Conservation (phyloP, 1,140 invertebrate genomes). For the Bombus waltoni region DNA sequence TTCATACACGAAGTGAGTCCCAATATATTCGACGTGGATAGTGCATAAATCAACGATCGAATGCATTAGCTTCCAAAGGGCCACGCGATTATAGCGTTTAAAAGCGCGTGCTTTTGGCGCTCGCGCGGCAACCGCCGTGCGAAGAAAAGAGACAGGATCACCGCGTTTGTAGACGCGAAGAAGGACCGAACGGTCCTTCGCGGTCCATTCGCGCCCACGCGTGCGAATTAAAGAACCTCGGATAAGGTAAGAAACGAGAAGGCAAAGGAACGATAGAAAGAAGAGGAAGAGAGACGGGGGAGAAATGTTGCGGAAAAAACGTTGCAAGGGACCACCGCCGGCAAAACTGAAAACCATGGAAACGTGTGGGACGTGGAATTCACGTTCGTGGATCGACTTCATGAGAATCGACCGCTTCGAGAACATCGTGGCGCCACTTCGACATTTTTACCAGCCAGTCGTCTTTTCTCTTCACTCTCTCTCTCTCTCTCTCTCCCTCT, state of each 20-base stretch:
- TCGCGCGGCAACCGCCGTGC: conserved; percentile 24
- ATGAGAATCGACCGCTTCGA: conserved; percentile 60
- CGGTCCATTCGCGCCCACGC: conserved; percentile 68
- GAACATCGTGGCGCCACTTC: conserved; percentile 66
- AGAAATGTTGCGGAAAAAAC: conserved; percentile 47
- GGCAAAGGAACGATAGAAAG: conserved; percentile 22
- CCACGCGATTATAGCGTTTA: conserved; percentile 69
- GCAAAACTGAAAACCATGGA: conserved; percentile 66
- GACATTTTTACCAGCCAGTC: conserved; percentile 44
- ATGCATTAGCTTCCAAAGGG: conserved; percentile 75
- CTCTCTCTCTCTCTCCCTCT: neutral
- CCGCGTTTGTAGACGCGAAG: conserved; percentile 22
- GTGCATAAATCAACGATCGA: conserved; percentile 79
- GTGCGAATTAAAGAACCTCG: conserved; percentile 74
- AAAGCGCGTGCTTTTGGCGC: conserved; percentile 64
- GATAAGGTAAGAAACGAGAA: conserved; percentile 63
- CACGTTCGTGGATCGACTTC: conserved; percentile 43
- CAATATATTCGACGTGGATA: conserved; percentile 71
- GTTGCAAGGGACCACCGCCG: conserved; percentile 50
- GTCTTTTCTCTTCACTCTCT: neutral
- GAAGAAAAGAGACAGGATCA: conserved; percentile 11
- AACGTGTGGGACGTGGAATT: conserved; percentile 66
- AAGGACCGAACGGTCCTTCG: conserved; percentile 37
- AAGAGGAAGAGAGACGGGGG: conserved; percentile 10
- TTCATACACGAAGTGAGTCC: conserved; percentile 74